phyloP scores from a whole-genome alignment of 92 coral and sea anemone genomes.

The Meandrina meandrites region DNA sequence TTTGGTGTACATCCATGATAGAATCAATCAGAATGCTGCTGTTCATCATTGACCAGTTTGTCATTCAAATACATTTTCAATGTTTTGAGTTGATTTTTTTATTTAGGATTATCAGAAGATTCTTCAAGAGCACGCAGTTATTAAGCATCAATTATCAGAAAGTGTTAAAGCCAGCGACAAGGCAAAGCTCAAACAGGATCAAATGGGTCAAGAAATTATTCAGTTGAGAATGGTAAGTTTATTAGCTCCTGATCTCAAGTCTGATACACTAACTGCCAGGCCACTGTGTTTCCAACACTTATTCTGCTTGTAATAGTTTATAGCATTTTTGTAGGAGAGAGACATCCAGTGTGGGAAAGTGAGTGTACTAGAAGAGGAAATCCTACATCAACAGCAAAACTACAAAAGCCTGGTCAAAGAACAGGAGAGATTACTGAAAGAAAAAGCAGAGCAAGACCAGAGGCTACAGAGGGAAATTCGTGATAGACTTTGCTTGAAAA shows the following conservation, averaged over 20 bases:
- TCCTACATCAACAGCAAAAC: slow-evolving; percentile 59
- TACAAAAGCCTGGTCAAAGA: slow-evolving; percentile 52
- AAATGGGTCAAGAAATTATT: slow-evolving; percentile 52
- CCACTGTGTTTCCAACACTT: too few relatives aligned
- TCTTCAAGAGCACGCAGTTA: slow-evolving; percentile 35
- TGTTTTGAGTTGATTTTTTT: not conserved
- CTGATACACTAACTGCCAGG: not conserved
- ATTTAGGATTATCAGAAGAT: slow-evolving; percentile 60
- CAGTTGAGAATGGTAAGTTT: slow-evolving; percentile 67
- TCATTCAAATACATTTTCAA: too few relatives aligned
- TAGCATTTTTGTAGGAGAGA: slow-evolving; percentile 38
- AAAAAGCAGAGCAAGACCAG: slow-evolving; percentile 43
- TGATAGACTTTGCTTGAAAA: slow-evolving; percentile 38
- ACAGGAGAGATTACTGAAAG: slow-evolving; percentile 60
- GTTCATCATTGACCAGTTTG: too few relatives aligned
- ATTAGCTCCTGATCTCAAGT: too few relatives aligned
- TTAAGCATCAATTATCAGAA: slow-evolving; percentile 49
- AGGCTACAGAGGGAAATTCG: slow-evolving; percentile 38
- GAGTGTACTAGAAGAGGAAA: slow-evolving; percentile 73
- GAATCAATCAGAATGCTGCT: too few relatives aligned
- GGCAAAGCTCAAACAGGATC: slow-evolving; percentile 32
- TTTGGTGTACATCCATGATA: too few relatives aligned
- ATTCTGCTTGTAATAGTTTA: not conserved
- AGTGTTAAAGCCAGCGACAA: slow-evolving; percentile 29
- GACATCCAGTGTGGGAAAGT: slow-evolving; percentile 65